Conservation (phyloP, 2,888 invertebrate genomes). For the Oligia fasciuncula region DNA sequence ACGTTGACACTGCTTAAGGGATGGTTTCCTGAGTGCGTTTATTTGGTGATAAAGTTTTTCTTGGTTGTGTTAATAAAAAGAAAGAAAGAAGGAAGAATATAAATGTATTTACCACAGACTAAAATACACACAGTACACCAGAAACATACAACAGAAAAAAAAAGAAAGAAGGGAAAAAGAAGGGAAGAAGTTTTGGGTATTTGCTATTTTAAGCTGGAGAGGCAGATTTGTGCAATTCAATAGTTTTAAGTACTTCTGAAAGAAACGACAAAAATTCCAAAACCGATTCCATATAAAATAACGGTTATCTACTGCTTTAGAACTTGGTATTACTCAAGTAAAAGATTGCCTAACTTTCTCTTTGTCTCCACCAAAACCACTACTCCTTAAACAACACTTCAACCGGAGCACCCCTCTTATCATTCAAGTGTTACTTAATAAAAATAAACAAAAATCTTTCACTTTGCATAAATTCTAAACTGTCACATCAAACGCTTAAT, state of each 20-base stretch:
- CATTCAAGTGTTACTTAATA: slow-evolving; percentile 6
- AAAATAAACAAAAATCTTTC: slow-evolving; percentile 6
- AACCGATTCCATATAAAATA: background rate
- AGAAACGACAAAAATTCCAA: background rate
- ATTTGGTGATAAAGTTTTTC: background rate
- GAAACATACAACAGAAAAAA: no score
- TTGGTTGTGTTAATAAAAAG: background rate
- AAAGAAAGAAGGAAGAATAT: no score
- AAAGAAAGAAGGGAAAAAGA: no score
- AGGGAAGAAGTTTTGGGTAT: background rate
- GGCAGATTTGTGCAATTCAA: background rate
- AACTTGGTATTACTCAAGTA: background rate
- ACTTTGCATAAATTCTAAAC: background rate
- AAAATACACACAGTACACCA: no score
- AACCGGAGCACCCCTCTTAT: background rate
- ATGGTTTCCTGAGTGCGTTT: slow-evolving; percentile 57
- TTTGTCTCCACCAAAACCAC: background rate
- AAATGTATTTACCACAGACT: no score
- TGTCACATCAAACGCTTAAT: background rate
- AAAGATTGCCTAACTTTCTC: background rate
- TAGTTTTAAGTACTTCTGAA: background rate
- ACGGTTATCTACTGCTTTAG: no score
- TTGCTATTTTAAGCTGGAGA: background rate
- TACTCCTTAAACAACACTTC: background rate
- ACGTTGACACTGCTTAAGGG: slow-evolving; percentile 80